These are phyloP conservation scores for Sebastes nivosus DNA, from an alignment of 2,797 vertebrate species.

Conservation along the genomic window DNA sequence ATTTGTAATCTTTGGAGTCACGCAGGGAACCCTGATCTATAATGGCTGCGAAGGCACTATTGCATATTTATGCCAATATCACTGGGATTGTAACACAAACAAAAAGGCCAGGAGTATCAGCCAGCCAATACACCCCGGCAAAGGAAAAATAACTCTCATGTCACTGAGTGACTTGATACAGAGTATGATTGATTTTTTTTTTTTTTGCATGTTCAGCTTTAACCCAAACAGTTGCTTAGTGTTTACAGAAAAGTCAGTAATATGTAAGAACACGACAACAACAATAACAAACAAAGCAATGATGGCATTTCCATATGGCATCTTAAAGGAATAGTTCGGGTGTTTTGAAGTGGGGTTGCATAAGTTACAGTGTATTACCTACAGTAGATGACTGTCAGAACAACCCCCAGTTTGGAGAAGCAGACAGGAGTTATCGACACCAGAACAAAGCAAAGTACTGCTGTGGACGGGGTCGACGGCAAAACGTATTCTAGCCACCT, in stretches of 20 bases:
- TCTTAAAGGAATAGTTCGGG: background rate
- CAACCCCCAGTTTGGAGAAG: too few species aligned
- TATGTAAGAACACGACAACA: background rate
- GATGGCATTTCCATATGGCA: conserved; percentile 8
- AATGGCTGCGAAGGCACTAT: conserved; percentile 60
- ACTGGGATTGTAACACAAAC: conserved; percentile 21
- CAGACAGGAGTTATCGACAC: too few species aligned
- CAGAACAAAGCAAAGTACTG: too few species aligned
- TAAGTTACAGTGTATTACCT: too few species aligned
- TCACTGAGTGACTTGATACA: background rate
- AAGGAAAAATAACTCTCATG: background rate
- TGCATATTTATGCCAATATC: conserved; percentile 38
- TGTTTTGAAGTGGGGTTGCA: too few species aligned
- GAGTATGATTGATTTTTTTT: background rate
- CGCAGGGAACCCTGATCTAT: conserved; percentile 25
- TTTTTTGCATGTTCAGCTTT: conserved; percentile 1
- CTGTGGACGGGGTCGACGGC: too few species aligned
- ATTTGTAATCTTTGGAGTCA: conserved; percentile 30
- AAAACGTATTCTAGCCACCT: too few species aligned
- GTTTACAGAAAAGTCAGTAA: background rate
- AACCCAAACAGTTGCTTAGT: background rate
- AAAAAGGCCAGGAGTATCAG: conserved; percentile 32
- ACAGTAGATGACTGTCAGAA: too few species aligned
- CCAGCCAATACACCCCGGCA: conserved; percentile 46
- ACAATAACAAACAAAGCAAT: background rate